Conservation (phyloP, 2,113 vertebrate genomes). For the Notothenia rossii region DNA sequence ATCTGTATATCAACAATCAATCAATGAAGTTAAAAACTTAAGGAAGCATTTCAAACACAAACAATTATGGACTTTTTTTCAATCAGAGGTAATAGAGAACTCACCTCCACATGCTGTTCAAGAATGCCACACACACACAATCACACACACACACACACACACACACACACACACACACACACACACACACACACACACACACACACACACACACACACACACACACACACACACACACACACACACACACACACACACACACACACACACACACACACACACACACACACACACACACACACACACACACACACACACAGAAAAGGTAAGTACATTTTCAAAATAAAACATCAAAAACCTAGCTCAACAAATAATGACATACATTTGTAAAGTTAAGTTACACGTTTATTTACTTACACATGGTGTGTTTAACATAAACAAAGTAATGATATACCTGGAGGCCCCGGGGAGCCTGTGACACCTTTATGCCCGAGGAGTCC, state of each 20-base stretch:
- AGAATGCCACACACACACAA: not conserved
- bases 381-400: constrained; percentile 3
- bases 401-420: not conserved
- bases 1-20: constrained; percentile 40
- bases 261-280: constrained; percentile 13
- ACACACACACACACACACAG: constrained; percentile 26
- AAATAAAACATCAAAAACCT: not conserved
- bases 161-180: not conserved
- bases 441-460: constrained; percentile 50
- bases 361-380: not conserved
- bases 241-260: constrained; percentile 4
- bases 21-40: not conserved
- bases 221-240: not conserved
- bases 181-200: not conserved
- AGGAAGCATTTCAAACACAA: not conserved
- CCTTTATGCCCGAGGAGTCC: constrained; percentile 61
- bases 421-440: not conserved
- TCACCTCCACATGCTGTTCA: constrained; percentile 71
- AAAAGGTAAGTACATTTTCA: not conserved
- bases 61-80: not conserved
- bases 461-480: constrained; percentile 47
- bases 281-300: constrained; percentile 33
- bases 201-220: constrained; percentile 26
- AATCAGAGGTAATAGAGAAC: not conserved
- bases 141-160: constrained; percentile 9